Percentiles rank a stretch among this genome's conserved stretches.
Evolutionary conservation across 2,888 invertebrate genomes (phyloP).

Genomic region (Netelia inedita): DNA sequence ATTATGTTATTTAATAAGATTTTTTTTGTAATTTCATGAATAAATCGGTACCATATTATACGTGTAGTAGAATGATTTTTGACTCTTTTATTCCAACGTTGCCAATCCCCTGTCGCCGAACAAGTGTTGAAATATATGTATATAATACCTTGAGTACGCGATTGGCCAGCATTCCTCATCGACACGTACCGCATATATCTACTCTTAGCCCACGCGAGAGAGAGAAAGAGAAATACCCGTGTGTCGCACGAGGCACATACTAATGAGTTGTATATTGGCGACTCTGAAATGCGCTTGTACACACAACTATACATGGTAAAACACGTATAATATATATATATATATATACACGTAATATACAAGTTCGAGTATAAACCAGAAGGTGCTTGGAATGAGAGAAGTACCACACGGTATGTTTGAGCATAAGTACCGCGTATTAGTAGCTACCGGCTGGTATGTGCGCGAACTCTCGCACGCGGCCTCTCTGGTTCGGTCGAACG

Average conservation of each 20-base stretch:
- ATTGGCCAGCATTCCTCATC: conserved; percentile 64
- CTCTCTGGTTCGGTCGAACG: conserved; percentile 41
- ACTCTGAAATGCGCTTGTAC: conserved; percentile 18
- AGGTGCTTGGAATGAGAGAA: conserved; percentile 60
- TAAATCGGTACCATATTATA: no score
- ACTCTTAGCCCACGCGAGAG: conserved; percentile 34
- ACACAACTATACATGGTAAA: conserved; percentile 33
- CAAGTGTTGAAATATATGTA: neutral
- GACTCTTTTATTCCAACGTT: neutral
- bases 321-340: conserved; percentile 7
- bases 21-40: neutral
- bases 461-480: conserved; percentile 60
- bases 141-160: conserved; percentile 22
- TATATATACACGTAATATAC: conserved; percentile 19
- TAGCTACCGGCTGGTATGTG: conserved; percentile 44
- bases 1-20: neutral
- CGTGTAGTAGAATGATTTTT: neutral
- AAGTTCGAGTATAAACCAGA: conserved; percentile 54
- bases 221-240: conserved; percentile 1
- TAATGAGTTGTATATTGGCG: conserved; percentile 57
- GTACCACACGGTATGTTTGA: conserved; percentile 39
- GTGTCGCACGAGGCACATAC: conserved; percentile 50
- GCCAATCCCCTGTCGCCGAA: neutral
- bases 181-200: conserved; percentile 58
- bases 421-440: conserved; percentile 27